Conservation (phyloP, 2,797 vertebrate species). For the Tachyglossus aculeatus region DNA sequence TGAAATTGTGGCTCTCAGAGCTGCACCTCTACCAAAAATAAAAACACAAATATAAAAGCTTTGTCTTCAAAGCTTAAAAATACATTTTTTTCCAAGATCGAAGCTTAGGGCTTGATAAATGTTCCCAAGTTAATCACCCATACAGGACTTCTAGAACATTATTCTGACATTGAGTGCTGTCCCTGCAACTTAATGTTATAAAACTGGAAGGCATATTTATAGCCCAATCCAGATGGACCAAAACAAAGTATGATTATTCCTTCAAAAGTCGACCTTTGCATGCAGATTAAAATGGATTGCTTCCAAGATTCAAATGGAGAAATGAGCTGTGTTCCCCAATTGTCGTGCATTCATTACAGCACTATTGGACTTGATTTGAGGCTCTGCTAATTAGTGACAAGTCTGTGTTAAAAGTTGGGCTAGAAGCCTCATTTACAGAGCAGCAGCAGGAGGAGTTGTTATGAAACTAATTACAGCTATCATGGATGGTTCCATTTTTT, state of each 20-base stretch:
- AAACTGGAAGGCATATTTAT: slow-evolving; percentile 59
- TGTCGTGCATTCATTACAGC: slow-evolving; percentile 35
- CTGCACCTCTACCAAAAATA: slow-evolving; percentile 20
- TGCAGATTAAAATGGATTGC: slow-evolving; percentile 47
- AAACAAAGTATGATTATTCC: slow-evolving; percentile 53
- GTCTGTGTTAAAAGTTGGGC: slow-evolving; percentile 42
- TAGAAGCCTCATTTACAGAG: slow-evolving; percentile 40
- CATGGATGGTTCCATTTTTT: slow-evolving; percentile 68
- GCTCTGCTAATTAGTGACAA: slow-evolving; percentile 57
- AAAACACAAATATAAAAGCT: slow-evolving; percentile 12
- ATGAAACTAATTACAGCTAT: slow-evolving; percentile 70
- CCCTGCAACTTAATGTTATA: slow-evolving; percentile 34
- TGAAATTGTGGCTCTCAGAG: slow-evolving; percentile 25
- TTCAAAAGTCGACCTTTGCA: slow-evolving; percentile 47
- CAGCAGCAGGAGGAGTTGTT: slow-evolving; percentile 63
- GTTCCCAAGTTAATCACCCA: slow-evolving; percentile 48
- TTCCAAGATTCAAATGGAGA: slow-evolving; percentile 53
- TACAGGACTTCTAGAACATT: slow-evolving; percentile 40
- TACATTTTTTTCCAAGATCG: slow-evolving; percentile 16
- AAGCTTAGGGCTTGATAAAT: slow-evolving; percentile 26
- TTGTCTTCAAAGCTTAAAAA: slow-evolving; percentile 44
- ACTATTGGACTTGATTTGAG: slow-evolving; percentile 27
- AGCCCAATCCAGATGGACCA: slow-evolving; percentile 34
- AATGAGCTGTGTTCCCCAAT: slow-evolving; percentile 30
- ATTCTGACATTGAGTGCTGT: slow-evolving; percentile 30